A percentile compares a stretch with the other conserved stretches of the same genome.
phyloP scores from a whole-genome alignment of 2,888 invertebrate species.

The Neuroscelio doddi region DNA sequence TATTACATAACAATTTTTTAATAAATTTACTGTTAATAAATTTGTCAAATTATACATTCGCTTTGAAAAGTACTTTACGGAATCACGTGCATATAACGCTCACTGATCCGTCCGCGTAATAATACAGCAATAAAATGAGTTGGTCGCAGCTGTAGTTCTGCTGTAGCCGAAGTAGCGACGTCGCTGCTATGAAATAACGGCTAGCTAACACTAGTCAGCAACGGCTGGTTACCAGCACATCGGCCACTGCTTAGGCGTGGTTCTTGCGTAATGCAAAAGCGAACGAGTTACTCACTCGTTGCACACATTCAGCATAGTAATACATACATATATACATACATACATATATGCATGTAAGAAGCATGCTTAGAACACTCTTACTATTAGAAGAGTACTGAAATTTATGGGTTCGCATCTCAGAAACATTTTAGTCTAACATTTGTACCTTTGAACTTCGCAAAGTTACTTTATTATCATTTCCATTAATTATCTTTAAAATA shows the following conservation, averaged over 20 bases:
- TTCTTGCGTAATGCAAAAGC: constrained; percentile 52
- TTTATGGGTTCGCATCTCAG: constrained; percentile 32
- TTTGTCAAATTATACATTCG: background rate
- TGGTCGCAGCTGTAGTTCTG: constrained; percentile 2
- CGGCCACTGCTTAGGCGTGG: constrained; percentile 43
- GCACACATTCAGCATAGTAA: constrained; percentile 38
- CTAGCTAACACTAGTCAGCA: constrained; percentile 25
- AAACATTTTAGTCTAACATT: too few species aligned
- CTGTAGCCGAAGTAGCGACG: constrained; percentile 18
- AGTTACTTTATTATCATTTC: too few species aligned
- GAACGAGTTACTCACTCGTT: constrained; percentile 60
- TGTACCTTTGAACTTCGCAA: too few species aligned
- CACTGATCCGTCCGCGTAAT: constrained; percentile 17
- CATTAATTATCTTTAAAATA: too few species aligned
- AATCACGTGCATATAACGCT: constrained; percentile 17
- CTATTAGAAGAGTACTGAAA: constrained; percentile 26
- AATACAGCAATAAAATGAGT: constrained; percentile 38
- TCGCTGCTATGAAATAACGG: constrained; percentile 38
- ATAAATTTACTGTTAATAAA: too few species aligned
- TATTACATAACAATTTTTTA: too few species aligned
- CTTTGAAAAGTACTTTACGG: constrained; percentile 2
- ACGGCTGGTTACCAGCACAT: constrained; percentile 34
- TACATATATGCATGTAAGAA: constrained; percentile 16
- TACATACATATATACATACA: constrained; percentile 12
- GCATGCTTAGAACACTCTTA: constrained; percentile 10